Percentiles rank a stretch among this genome's conserved stretches.
These are phyloP conservation scores for Ichneumon xanthorius DNA, from an alignment of 2,888 invertebrate genomes.

Conservation along the genomic window DNA sequence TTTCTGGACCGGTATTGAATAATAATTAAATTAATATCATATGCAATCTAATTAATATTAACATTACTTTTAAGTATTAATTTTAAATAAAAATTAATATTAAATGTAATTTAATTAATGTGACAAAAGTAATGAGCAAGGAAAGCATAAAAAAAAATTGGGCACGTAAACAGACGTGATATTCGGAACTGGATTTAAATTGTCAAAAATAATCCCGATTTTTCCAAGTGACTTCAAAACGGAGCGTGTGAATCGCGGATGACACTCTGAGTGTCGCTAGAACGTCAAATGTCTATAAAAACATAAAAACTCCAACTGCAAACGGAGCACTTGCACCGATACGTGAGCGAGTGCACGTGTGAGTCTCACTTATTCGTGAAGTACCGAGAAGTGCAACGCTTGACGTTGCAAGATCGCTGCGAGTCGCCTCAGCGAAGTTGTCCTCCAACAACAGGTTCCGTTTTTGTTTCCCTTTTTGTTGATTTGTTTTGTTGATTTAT, in stretches of 20 bases:
- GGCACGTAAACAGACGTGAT: too few species aligned
- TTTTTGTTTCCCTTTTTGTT: conserved; percentile 51
- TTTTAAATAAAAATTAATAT: too few species aligned
- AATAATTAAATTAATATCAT: too few species aligned
- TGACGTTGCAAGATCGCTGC: conserved; percentile 47
- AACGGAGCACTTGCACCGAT: conserved; percentile 15
- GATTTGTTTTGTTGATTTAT: too few species aligned
- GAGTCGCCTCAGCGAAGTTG: conserved; percentile 70
- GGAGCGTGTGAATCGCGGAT: too few species aligned
- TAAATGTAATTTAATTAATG: too few species aligned
- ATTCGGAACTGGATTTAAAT: too few species aligned
- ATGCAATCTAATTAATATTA: too few species aligned
- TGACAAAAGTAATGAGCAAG: too few species aligned
- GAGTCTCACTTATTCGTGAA: conserved; percentile 32
- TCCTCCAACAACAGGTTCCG: conserved; percentile 58
- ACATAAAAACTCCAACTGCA: background rate
- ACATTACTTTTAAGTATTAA: too few species aligned
- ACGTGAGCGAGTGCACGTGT: conserved; percentile 21
- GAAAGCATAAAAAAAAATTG: too few species aligned
- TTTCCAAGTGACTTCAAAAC: background rate
- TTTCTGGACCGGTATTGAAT: too few species aligned
- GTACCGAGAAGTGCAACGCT: conserved; percentile 47
- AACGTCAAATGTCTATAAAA: background rate
- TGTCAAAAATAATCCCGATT: background rate
- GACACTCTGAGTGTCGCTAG: background rate